Conservation (phyloP, 1,140 invertebrate species). For the Pseudomyrmex concolor region DNA sequence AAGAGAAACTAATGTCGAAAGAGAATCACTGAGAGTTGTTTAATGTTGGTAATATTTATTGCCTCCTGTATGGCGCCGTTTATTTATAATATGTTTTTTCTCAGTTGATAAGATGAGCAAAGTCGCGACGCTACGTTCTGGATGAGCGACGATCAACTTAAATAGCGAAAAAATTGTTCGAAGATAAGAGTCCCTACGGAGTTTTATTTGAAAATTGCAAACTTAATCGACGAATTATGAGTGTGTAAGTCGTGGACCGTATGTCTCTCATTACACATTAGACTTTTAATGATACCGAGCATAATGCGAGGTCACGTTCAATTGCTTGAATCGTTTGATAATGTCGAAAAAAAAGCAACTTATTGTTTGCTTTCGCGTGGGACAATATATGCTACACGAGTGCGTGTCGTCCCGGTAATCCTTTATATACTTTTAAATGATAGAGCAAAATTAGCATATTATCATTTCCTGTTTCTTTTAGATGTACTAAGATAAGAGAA, state of each 20-base stretch:
- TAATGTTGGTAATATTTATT: slow-evolving; percentile 26
- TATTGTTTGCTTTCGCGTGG: slow-evolving; percentile 21
- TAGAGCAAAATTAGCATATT: background rate
- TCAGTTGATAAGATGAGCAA: slow-evolving; percentile 27
- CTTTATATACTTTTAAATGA: slow-evolving; percentile 4
- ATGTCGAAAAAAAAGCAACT: slow-evolving; percentile 19
- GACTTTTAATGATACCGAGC: background rate
- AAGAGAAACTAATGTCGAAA: background rate
- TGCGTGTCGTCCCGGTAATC: background rate
- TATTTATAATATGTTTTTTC: slow-evolving; percentile 44
- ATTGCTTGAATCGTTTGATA: slow-evolving; percentile 36
- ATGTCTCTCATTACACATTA: background rate
- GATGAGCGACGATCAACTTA: background rate
- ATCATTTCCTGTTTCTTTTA: slow-evolving; percentile 5
- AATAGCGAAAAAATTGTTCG: slow-evolving; percentile 1
- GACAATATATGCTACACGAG: slow-evolving; percentile 15
- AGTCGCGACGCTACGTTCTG: background rate
- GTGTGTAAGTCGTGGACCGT: background rate
- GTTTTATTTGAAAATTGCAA: slow-evolving; percentile 22
- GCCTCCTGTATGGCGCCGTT: slow-evolving; percentile 28
- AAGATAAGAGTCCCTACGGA: background rate
- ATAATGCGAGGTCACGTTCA: slow-evolving; percentile 32
- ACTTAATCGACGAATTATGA: background rate
- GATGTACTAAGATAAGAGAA: background rate
- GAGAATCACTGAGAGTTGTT: background rate